Evolutionary conservation across 2,888 invertebrate species (phyloP).

Genomic region (Nysson spinosus): DNA sequence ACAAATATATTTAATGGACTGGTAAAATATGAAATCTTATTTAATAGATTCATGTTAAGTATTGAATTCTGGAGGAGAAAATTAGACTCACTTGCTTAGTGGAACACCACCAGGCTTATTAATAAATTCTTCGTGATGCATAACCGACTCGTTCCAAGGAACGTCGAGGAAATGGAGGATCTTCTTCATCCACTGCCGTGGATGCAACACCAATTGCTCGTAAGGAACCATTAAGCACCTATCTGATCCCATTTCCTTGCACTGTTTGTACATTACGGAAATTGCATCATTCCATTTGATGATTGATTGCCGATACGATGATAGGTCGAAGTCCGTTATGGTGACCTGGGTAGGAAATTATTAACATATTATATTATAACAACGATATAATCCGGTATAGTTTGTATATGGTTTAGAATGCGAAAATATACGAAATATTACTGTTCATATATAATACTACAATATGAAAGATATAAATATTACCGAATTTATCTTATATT

Average conservation of each 20-base stretch:
- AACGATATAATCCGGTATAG: neutral
- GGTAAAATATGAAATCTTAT: too few relatives aligned
- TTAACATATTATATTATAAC: neutral
- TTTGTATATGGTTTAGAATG: too few relatives aligned
- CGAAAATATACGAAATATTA: too few relatives aligned
- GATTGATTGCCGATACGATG: slow-evolving; percentile 95
- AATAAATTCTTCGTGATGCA: slow-evolving; percentile 98
- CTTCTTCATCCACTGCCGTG: slow-evolving; percentile 90
- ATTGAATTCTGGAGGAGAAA: too few relatives aligned
- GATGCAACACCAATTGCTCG: slow-evolving; percentile 97
- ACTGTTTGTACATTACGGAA: slow-evolving; percentile 96
- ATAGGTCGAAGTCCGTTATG: slow-evolving; percentile 96
- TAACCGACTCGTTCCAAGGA: slow-evolving; percentile 96
- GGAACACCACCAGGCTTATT: slow-evolving; percentile 97
- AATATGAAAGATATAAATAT: too few relatives aligned
- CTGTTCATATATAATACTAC: too few relatives aligned
- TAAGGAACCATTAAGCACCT: slow-evolving; percentile 95
- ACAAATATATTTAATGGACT: too few relatives aligned
- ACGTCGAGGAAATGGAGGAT: slow-evolving; percentile 93
- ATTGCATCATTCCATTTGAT: slow-evolving; percentile 98
- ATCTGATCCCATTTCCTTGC: slow-evolving; percentile 86
- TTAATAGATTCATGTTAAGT: too few relatives aligned
- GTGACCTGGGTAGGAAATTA: slow-evolving; percentile 80
- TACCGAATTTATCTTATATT: too few relatives aligned
- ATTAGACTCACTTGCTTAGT: slow-evolving; percentile 90